Conservation (phyloP, 2,888 invertebrate species). For the Sisyra terminalis region DNA sequence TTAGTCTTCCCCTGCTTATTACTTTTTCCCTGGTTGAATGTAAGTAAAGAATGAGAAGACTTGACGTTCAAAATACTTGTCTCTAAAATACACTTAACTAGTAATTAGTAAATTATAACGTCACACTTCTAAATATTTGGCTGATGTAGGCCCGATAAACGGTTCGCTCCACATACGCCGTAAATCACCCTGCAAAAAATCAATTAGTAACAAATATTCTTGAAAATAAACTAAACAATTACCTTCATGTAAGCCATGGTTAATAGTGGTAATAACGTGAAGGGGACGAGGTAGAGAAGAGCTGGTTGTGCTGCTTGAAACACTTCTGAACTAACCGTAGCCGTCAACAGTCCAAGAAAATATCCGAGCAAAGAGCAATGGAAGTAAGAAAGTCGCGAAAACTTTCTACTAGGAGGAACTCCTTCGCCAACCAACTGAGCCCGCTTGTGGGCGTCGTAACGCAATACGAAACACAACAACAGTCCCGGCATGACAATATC, state of each 20-base stretch:
- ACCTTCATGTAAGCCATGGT: constrained; percentile 98
- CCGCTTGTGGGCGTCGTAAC: constrained; percentile 96
- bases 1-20: too few species aligned
- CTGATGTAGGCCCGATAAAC: constrained; percentile 66
- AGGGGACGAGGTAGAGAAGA: constrained; percentile 90
- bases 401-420: constrained; percentile 7
- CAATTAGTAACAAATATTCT: constrained; percentile 2
- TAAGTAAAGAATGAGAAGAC: too few species aligned
- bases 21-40: too few species aligned
- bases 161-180: constrained; percentile 97
- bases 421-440: constrained; percentile 46
- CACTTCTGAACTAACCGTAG: constrained; percentile 93
- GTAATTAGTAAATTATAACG: constrained; percentile 10
- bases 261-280: constrained; percentile 86
- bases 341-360: constrained; percentile 90
- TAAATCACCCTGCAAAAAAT: constrained; percentile 67
- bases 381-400: constrained; percentile 76
- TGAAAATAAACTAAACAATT: constrained; percentile 12
- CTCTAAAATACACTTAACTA: too few species aligned
- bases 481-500: constrained; percentile 93
- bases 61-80: too few species aligned
- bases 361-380: constrained; percentile 95
- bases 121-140: constrained; percentile 74
- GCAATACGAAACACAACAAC: constrained; percentile 85
- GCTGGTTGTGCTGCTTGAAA: constrained; percentile 98